Percentiles rank a stretch among this genome's conserved stretches.
Evolutionary conservation across 2,888 invertebrate species (phyloP).

Genomic region (Cryptocephalus primarius): DNA sequence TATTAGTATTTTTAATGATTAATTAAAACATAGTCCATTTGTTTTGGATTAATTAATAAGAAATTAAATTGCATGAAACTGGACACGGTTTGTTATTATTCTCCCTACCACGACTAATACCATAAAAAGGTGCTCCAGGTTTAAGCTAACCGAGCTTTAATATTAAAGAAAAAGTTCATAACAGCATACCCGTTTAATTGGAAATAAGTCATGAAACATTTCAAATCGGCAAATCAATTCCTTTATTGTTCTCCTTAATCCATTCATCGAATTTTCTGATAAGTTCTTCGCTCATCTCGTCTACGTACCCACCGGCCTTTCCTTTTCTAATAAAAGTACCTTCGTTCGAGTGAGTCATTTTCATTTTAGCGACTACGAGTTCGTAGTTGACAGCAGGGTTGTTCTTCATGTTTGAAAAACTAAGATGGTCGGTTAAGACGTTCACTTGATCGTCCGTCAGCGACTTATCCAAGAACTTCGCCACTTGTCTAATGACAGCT

Average conservation of each 20-base stretch:
- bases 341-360: slow-evolving; percentile 23
- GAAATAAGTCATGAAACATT: not conserved
- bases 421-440: slow-evolving; percentile 21
- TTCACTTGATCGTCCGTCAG: slow-evolving; percentile 18
- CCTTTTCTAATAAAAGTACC: slow-evolving; percentile 41
- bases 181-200: too few species aligned
- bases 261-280: not conserved
- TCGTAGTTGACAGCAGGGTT: slow-evolving; percentile 48
- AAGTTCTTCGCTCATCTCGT: slow-evolving; percentile 22
- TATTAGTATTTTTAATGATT: too few species aligned
- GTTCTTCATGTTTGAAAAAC: slow-evolving; percentile 40
- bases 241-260: slow-evolving; percentile 45
- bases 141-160: too few species aligned
- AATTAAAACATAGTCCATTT: too few species aligned
- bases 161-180: too few species aligned
- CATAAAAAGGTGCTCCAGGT: too few species aligned
- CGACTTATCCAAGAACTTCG: slow-evolving; percentile 21
- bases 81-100: too few species aligned
- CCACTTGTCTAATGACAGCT: slow-evolving; percentile 18
- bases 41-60: too few species aligned
- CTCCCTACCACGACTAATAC: too few species aligned
- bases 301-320: slow-evolving; percentile 32
- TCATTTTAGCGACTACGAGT: slow-evolving; percentile 26
- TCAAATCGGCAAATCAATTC: slow-evolving; percentile 36
- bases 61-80: too few species aligned